Evolutionary conservation across 2,113 vertebrate genomes (phyloP), one percentile per base, ranked within the genome.

Genomic region (Lampris megalopsis): DNA sequence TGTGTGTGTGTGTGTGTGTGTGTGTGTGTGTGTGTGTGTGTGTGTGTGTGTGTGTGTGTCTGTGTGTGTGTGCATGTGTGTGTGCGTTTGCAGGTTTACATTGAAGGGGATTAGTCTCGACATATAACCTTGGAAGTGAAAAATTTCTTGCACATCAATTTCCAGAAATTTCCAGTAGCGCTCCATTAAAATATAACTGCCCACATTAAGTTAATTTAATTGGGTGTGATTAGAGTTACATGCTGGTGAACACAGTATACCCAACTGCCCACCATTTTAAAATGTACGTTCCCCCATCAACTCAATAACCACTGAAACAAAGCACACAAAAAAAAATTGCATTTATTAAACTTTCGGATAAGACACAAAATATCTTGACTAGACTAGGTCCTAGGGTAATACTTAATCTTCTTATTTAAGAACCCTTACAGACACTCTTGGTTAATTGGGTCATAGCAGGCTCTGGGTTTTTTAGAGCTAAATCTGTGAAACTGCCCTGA

Each of bases 161-260:
- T 24, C 24, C 24, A 24, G 24, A 24, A 24, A 24, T 24, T 24
- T 24, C 24, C 24, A 24, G 24, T 24, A 24, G 24, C 24, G 24
- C 24, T 24, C 81, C 72, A 62, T 82, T 88, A 80, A 80, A 68
- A 75, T 48, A 2, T 45, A 69, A 83, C 83, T 63, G 68, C 77
- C 73, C 50, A 58, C 37, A 69, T 40, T 40, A 37, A 38, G 36
- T 65, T 63, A 60, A 81, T 77, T 68, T 74, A 50, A 82, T 68
- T 64, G 56, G 24, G 66, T 79, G 78, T 70, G 73, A 77, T 57
- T 42, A 70, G 56, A 77, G 69, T 77, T 0, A 13, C 56, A 63
- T 66, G 61, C 59, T 50, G 73, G 37, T 9, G 8, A 9, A 54
- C 47, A 61, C 13, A 42, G 41, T 13, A 72, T 0, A 4, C 38